Evolutionary conservation across 2,888 invertebrate species (phyloP), one percentile per base, ranked within the genome.

Genomic region (Laspeyria flexula): DNA sequence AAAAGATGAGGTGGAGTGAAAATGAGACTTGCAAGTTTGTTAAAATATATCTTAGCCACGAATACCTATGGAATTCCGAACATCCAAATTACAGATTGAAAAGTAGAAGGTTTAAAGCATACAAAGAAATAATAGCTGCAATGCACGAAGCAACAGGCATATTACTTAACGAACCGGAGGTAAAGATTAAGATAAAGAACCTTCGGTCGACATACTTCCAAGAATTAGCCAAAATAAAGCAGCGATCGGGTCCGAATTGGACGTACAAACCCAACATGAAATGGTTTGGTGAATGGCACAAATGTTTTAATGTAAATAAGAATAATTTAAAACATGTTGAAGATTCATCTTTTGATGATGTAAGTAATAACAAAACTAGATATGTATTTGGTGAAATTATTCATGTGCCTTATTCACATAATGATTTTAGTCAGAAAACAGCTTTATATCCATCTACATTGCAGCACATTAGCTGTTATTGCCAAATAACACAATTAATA

Each of bases 21-120:
- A 77, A 77, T 5, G 84, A 86, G 58, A 93, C 93, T 1, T 79
- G 78, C 39, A 77, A 83, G 55, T 92, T 93, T 58, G 91, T 93
- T 0, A 88, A 88, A 79, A 65, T 89, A 49, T 93, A 92, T 68
- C 63, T 88, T 46, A 79, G 77, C 30, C 77, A 90, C 40, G 85
- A 88, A 65, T 79, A 79, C 44, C 68, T 93, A 30, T 93, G 92
- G 92, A 88, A 93, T 61, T 67, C 78, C 1, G 75, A 79, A 45
- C 80, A 86, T 46, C 64, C 77, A 12, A 71, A 75, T n/a, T 90
- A 93, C 58, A 88, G 83, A 68, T 55, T 79, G 21, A 83, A 82
- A 60, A 65, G 72, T 40, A 78, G 72, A 44, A 77, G 88, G 52
- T 63, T 81, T 33, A 77, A 78, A 57, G 85, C 91, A 0, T 86